Evolutionary conservation across 2,113 vertebrate species (phyloP).

Genomic region (Tricholaema leucomelas): DNA sequence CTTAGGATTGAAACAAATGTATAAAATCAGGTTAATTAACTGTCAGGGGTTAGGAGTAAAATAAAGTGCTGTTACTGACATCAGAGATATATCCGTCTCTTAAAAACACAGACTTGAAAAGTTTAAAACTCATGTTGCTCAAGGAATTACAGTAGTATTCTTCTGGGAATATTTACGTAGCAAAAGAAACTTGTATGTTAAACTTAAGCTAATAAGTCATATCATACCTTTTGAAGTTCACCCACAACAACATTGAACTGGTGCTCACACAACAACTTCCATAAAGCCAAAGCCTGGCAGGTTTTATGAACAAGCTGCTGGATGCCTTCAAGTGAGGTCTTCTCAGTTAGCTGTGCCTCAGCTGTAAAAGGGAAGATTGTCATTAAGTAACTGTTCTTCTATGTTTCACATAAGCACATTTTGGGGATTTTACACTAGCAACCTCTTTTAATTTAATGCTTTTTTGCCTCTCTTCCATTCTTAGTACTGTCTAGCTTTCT

Average conservation of each 20-base stretch:
- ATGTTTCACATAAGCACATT: background rate
- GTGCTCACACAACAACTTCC: conserved; percentile 96
- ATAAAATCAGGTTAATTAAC: background rate
- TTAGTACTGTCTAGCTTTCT: background rate
- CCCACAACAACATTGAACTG: conserved; percentile 91
- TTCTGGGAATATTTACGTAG: background rate
- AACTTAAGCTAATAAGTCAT: background rate
- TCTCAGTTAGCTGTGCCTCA: conserved; percentile 93
- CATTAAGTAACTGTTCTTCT: background rate
- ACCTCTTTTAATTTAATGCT: rapidly evolving
- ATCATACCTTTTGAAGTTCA: conserved; percentile 91
- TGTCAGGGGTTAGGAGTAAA: background rate
- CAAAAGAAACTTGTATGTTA: background rate
- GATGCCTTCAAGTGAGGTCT: conserved; percentile 90
- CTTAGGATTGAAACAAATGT: background rate
- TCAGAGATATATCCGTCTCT: background rate
- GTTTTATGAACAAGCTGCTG: conserved; percentile 92
- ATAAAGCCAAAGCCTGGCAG: conserved; percentile 92
- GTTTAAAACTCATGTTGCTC: background rate
- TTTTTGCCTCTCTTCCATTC: background rate
- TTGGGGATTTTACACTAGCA: background rate
- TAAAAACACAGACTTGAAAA: background rate
- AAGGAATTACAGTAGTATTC: background rate
- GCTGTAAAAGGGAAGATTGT: conserved; percentile 67
- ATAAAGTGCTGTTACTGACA: background rate